Evolutionary conservation across 1,140 invertebrate species (phyloP).

Genomic region (Tetramorium parvispinum): DNA sequence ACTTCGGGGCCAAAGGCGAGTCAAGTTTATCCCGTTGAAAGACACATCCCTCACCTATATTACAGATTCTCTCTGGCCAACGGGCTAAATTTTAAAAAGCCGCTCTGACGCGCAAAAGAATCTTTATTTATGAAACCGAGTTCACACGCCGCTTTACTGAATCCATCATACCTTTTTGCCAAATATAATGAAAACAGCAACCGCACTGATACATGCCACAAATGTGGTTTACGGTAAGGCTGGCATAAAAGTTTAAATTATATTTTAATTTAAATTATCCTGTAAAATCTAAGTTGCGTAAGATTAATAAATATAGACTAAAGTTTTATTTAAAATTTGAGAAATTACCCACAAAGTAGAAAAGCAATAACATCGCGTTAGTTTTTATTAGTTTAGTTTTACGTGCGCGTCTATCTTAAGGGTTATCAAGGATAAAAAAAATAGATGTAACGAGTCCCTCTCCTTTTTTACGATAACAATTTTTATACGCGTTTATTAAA

Average conservation of each 20-base stretch:
- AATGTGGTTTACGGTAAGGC: neutral
- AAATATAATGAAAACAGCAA: constrained; percentile 6
- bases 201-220: neutral
- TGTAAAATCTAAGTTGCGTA: neutral
- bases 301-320: neutral
- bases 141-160: constrained; percentile 63
- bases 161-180: constrained; percentile 62
- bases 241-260: neutral
- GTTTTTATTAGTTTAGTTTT: constrained; percentile 24
- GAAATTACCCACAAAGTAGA: neutral
- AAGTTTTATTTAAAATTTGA: constrained; percentile 5
- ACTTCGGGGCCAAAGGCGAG: constrained; percentile 26
- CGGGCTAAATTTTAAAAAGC: constrained; percentile 70
- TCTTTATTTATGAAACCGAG: constrained; percentile 75
- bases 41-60: constrained; percentile 56
- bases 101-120: constrained; percentile 66
- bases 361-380: neutral
- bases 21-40: constrained; percentile 29
- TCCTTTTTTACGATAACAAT: neutral
- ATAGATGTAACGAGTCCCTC: neutral
- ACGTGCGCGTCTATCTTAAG: constrained; percentile 17
- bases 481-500: constrained; percentile 31
- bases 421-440: neutral
- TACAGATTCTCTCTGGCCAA: constrained; percentile 70
- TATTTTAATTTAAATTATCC: neutral